Evolutionary conservation across 2,113 vertebrate genomes (phyloP), one percentile per base, ranked within the genome.

Genomic region (Dicentrarchus labrax): DNA sequence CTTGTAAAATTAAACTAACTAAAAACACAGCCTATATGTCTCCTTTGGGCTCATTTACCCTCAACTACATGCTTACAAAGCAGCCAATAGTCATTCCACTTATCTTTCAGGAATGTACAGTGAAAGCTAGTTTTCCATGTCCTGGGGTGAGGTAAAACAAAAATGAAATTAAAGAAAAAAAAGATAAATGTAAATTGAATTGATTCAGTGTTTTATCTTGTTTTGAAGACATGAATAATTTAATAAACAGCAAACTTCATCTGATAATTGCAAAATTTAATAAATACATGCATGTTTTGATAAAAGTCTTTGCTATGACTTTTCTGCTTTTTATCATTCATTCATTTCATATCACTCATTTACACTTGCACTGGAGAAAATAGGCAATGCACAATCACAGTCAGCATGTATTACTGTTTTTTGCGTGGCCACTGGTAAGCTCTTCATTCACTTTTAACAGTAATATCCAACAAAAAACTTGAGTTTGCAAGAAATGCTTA

Each of bases 81-180:
- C 21, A 69, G 50, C 17, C 30, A n/a, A 41, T 13, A 21, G 45
- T 45, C 13, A 41, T 62, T 47, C 10, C n/a, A 12, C 60, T 48
- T 41, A 50, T 61, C n/a, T 59, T 48, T 13, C 12, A 17, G 22
- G 13, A 71, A 48, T 54, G 22, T 72, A 56, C 19, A 61, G 7
- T 21, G 47, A 78, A 66, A 74, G 47, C 22, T 59, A 61, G 67
- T 72, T 47, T 72, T 13, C 22, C 7, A 11, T 21, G 59, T 47
- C 76, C 50, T 82, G 53, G 69, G 47, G 10, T 67, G n/a, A 75
- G 59, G 72, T 75, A 53, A 69, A 77, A 77, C 36, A 19, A 21
- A 70, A 68, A 76, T 84, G 57, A 38, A 51, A 53, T 76, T 43
- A 51, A 68, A 72, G 30, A 30, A 30, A 30, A 30, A 30, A 30